phyloP scores from a whole-genome alignment of 2,888 invertebrate species.

The Coenonympha arcania region DNA sequence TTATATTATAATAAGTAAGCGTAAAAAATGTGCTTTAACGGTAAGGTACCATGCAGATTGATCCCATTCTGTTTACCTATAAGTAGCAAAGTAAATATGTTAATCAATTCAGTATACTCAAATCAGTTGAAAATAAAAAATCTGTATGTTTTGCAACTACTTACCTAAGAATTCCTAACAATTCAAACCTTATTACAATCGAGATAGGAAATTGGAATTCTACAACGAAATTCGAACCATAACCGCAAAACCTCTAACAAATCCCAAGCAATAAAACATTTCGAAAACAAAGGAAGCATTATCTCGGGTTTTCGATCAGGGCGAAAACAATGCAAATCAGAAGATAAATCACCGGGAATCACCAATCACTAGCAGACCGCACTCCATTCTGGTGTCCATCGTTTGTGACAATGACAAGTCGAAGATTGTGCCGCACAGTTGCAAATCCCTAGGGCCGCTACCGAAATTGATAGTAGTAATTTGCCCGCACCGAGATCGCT shows the following conservation, averaged over 20 bases:
- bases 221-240: not conserved
- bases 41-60: too few species aligned
- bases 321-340: constrained; percentile 23
- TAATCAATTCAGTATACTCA: too few species aligned
- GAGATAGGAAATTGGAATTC: not conserved
- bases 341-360: constrained; percentile 28
- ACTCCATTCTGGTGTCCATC: constrained; percentile 37
- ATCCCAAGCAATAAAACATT: constrained; percentile 1
- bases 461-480: constrained; percentile 65
- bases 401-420: constrained; percentile 60
- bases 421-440: constrained; percentile 60
- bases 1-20: too few species aligned
- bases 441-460: constrained; percentile 49
- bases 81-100: too few species aligned
- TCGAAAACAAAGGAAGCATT: not conserved
- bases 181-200: not conserved
- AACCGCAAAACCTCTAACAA: not conserved
- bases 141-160: too few species aligned
- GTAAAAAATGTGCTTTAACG: too few species aligned
- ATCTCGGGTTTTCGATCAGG: not conserved
- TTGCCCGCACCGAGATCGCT: constrained; percentile 49
- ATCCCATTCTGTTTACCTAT: too few species aligned
- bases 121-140: too few species aligned
- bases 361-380: constrained; percentile 32
- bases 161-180: too few species aligned